Conservation (phyloP, 2,797 vertebrate genomes). For the Lindbergichthys nudifrons region DNA sequence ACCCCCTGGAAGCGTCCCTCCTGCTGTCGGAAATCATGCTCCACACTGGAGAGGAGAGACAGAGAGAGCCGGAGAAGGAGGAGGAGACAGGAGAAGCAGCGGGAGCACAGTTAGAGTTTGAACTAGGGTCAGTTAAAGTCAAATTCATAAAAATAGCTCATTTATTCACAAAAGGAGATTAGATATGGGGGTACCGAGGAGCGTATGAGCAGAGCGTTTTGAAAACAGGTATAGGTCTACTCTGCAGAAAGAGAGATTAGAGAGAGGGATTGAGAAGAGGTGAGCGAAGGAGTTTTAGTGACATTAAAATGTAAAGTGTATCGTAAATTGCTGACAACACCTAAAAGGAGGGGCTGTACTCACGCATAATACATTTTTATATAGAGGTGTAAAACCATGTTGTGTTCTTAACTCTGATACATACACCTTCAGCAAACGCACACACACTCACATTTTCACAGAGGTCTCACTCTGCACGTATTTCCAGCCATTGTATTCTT, state of each 20-base stretch:
- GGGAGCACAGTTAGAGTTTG: slow-evolving; percentile 18
- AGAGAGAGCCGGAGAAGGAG: slow-evolving; percentile 40
- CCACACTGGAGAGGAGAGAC: slow-evolving; percentile 86
- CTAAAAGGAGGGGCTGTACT: slow-evolving; percentile 17
- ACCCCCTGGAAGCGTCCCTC: slow-evolving; percentile 92
- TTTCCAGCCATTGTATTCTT: slow-evolving; percentile 64
- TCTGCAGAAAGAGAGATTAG: slow-evolving; percentile 33
- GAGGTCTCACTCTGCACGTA: slow-evolving; percentile 48
- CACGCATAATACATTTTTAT: slow-evolving; percentile 29
- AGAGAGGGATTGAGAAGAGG: slow-evolving; percentile 33
- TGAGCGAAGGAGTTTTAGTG: slow-evolving; percentile 33
- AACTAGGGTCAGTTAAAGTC: slow-evolving; percentile 18
- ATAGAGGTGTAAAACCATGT: slow-evolving; percentile 31
- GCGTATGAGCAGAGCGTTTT: slow-evolving; percentile 46
- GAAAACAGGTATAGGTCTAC: slow-evolving; percentile 24
- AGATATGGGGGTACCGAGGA: slow-evolving; percentile 17
- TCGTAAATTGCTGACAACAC: slow-evolving; percentile 44
- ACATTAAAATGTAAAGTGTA: slow-evolving; percentile 21
- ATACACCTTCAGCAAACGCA: slow-evolving; percentile 34
- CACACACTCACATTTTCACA: slow-evolving; percentile 4
- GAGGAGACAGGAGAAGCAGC: slow-evolving; percentile 28
- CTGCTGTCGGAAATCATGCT: slow-evolving; percentile 96
- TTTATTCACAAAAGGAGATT: slow-evolving; percentile 36
- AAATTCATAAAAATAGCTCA: slow-evolving; percentile 36
- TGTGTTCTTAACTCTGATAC: slow-evolving; percentile 30